Evolutionary conservation across 2,888 invertebrate species (phyloP).

Genomic region (Hirtodrosophila confusa): DNA sequence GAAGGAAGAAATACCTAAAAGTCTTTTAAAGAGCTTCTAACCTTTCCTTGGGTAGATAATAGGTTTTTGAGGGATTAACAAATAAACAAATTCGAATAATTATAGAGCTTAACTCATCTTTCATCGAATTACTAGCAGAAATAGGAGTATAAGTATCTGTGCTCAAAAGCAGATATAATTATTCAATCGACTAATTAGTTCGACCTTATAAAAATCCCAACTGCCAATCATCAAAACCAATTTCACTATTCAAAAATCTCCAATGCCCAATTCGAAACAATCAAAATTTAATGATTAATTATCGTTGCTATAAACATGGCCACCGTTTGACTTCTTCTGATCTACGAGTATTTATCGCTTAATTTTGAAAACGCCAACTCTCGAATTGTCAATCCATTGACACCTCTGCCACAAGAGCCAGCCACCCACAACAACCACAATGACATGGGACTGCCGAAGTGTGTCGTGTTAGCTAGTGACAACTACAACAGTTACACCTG

Average conservation of each 20-base stretch:
- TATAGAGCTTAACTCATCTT: too few relatives aligned
- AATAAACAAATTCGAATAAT: too few relatives aligned
- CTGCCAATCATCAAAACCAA: slow-evolving; percentile 29
- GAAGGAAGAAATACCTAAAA: too few relatives aligned
- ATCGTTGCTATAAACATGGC: slow-evolving; percentile 20
- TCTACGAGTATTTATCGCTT: slow-evolving; percentile 10
- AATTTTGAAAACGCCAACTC: slow-evolving; percentile 34
- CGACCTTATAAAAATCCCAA: slow-evolving; percentile 28
- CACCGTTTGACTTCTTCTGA: slow-evolving; percentile 28
- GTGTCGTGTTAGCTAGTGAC: slow-evolving; percentile 56
- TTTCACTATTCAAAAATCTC: slow-evolving; percentile 16
- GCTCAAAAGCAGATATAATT: neutral
- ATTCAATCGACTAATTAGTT: slow-evolving; percentile 10
- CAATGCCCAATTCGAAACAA: slow-evolving; percentile 12
- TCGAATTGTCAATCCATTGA: slow-evolving; percentile 49
- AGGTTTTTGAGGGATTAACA: too few relatives aligned
- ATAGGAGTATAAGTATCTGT: too few relatives aligned
- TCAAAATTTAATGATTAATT: slow-evolving; percentile 40
- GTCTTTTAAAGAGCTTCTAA: too few relatives aligned
- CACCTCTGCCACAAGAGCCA: slow-evolving; percentile 37
- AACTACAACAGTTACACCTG: slow-evolving; percentile 47
- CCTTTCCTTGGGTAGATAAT: too few relatives aligned
- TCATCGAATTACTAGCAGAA: too few relatives aligned
- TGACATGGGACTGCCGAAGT: slow-evolving; percentile 27
- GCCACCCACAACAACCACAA: slow-evolving; percentile 22